Evolutionary conservation across 1,140 invertebrate species (phyloP).

Genomic region (Harpegnathos saltator): DNA sequence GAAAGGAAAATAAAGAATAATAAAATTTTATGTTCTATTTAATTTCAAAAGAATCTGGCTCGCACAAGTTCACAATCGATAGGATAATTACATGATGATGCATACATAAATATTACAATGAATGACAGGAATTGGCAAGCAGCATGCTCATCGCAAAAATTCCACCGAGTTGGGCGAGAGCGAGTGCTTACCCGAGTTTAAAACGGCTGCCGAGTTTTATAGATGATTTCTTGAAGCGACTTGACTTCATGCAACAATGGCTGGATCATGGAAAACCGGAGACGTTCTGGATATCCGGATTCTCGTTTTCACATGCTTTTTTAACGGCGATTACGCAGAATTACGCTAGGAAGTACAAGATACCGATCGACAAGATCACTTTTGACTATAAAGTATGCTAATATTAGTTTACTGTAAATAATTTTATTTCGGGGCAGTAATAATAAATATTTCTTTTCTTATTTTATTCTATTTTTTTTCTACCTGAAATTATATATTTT

Average conservation of each 20-base stretch:
- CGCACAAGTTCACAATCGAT: too few relatives aligned
- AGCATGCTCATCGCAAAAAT: constrained; percentile 91
- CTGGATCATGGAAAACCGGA: constrained; percentile 91
- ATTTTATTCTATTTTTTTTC: too few relatives aligned
- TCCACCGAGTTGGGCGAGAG: constrained; percentile 92
- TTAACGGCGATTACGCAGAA: constrained; percentile 97
- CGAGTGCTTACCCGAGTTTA: constrained; percentile 94
- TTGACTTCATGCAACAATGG: constrained; percentile 93
- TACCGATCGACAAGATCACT: constrained; percentile 94
- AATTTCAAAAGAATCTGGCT: too few relatives aligned
- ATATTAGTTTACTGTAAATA: background rate
- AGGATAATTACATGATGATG: too few relatives aligned
- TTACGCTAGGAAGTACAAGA: constrained; percentile 94
- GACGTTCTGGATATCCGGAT: constrained; percentile 97
- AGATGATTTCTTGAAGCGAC: constrained; percentile 92
- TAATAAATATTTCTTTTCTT: too few relatives aligned
- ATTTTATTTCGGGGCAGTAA: too few relatives aligned
- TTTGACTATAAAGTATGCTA: constrained; percentile 90
- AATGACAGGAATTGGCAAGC: constrained; percentile 85
- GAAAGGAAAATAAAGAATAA: too few relatives aligned
- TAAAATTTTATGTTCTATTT: too few relatives aligned
- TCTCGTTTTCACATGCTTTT: constrained; percentile 98
- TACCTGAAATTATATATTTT: too few relatives aligned
- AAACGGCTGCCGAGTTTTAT: constrained; percentile 96
- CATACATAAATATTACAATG: background rate